Evolutionary conservation across 2,888 invertebrate species (phyloP), one percentile per base, ranked within the genome.

Genomic region (Drosophila merina): DNA sequence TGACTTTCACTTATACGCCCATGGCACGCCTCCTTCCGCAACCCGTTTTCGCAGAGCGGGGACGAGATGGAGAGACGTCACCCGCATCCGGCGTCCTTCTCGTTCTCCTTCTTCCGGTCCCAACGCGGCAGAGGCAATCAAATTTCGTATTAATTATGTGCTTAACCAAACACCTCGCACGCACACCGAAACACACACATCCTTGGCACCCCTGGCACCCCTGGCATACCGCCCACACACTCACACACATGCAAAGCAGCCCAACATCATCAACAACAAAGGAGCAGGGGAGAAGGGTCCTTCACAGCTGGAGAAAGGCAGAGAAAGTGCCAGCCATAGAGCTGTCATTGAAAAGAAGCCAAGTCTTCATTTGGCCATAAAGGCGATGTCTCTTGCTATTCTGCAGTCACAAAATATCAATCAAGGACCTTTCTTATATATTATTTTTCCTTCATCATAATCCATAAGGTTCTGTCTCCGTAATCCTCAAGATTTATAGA

Each of bases 81-180:
- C 72, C 62, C 71, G 56, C 71, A 71, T 71, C 72, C 67, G 57
- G 44, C 36, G 6, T 36, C 36, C 36, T 36, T 36, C 25, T 57
- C 30, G 47, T 44, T 45, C 68, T 51, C 44, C 45, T 33, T 28
- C 67, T 47, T 58, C 69, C 69, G 59, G 73, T 84, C 79, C 80
- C 80, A 76, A 47, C 70, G 80, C 82, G 86, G 76, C 80, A 82
- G 59, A 82, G 84, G 81, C 86, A 82, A 82, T 82, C 81, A 82
- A 82, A 82, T 82, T 82, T 82, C 86, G 86, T 83, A 82, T 82
- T 82, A 82, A 82, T 82, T 82, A 82, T 82, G 84, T 82, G 86
- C 81, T 86, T 82, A 82, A 82, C 86, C 81, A 75, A 82, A 86
- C 86, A 79, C 81, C 86, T 75, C 80, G 42, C 67, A 68, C 62